Evolutionary conservation across 2,888 invertebrate species (phyloP).

Genomic region (Cheilosia vernalis): DNA sequence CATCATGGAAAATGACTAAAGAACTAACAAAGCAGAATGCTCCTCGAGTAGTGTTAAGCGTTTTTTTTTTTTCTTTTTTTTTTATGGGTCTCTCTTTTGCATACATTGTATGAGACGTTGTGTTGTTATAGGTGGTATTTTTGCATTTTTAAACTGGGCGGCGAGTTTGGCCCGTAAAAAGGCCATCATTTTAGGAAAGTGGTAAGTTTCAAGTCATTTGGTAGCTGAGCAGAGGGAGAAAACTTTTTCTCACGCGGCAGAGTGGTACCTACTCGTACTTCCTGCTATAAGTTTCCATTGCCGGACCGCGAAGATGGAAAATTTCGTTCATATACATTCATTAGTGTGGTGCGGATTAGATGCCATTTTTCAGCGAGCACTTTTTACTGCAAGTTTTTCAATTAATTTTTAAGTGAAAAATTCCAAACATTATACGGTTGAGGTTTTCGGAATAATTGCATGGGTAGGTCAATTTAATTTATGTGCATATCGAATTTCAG

Average conservation of each 20-base stretch:
- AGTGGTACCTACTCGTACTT: too few species aligned
- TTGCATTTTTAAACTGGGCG: constrained; percentile 46
- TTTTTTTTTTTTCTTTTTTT: constrained; percentile 10
- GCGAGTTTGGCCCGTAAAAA: constrained; percentile 45
- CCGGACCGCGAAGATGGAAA: constrained; percentile 48
- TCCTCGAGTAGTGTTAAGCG: constrained; percentile 51
- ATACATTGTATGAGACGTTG: constrained; percentile 69
- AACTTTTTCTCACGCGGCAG: constrained; percentile 32
- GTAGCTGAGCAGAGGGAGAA: constrained; percentile 2
- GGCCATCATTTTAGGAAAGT: constrained; percentile 56
- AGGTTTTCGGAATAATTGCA: constrained; percentile 10
- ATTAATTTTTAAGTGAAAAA: constrained; percentile 73
- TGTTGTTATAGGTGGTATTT: constrained; percentile 66
- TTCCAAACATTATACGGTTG: constrained; percentile 19
- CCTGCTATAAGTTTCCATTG: constrained; percentile 47
- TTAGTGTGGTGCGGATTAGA: constrained; percentile 59
- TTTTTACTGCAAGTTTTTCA: constrained; percentile 58
- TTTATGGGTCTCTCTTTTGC: constrained; percentile 30
- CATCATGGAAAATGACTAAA: constrained; percentile 26
- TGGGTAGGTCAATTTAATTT: constrained; percentile 4
- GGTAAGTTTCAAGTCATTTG: constrained; percentile 69
- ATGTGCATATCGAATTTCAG: constrained; percentile 33
- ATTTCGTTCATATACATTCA: constrained; percentile 70
- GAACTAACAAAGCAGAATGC: constrained; percentile 24
- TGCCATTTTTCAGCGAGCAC: constrained; percentile 23